These are phyloP conservation scores for Onychostruthus taczanowskii DNA, from an alignment of 2,113 vertebrate species.

Conservation along the genomic window DNA sequence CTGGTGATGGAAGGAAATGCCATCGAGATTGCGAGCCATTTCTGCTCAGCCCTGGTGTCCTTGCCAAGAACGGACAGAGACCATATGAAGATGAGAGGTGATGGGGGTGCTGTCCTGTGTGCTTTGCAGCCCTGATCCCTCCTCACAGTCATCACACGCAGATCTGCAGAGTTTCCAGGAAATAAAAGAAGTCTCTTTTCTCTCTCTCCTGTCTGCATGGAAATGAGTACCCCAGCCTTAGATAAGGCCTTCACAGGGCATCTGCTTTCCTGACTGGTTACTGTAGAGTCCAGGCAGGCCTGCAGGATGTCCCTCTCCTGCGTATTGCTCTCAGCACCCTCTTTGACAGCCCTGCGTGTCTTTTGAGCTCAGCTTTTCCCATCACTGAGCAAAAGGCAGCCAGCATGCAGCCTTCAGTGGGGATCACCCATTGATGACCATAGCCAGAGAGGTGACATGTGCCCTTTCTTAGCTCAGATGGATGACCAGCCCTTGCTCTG, in stretches of 20 bases:
- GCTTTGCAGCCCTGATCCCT: background rate
- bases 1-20: background rate
- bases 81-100: background rate
- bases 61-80: background rate
- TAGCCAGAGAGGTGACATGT: background rate
- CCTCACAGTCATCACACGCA: background rate
- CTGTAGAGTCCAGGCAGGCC: background rate
- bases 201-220: background rate
- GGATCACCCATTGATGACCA: background rate
- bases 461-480: background rate
- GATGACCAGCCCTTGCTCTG: background rate
- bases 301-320: background rate
- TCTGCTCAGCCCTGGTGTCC: background rate
- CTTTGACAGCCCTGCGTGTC: background rate
- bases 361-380: background rate
- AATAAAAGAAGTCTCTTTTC: background rate
- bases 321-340: background rate
- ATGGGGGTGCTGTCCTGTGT: background rate
- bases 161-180: background rate
- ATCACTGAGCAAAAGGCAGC: background rate
- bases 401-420: background rate
- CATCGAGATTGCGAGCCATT: fast-evolving
- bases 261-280: background rate
- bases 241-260: background rate
- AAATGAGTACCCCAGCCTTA: background rate